phyloP scores from a whole-genome alignment of 2,888 invertebrate species.

The Acleris cristana region DNA sequence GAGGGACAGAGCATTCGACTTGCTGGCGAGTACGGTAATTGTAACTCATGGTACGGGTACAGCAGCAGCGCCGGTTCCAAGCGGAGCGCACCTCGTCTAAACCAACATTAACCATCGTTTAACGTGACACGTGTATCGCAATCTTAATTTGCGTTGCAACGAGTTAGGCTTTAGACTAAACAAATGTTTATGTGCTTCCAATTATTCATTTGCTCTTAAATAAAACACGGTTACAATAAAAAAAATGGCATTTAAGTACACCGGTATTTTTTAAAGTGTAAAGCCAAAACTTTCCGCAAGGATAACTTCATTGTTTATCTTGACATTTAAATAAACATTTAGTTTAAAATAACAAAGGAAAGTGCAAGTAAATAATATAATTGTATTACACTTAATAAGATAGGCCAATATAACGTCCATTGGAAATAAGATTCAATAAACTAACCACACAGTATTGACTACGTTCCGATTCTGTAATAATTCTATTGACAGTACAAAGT shows the following conservation, averaged over 20 bases:
- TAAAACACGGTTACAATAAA: too few relatives aligned
- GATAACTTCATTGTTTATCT: background rate
- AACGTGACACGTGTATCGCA: slow-evolving; percentile 61
- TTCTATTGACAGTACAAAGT: slow-evolving; percentile 27
- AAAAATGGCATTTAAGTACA: too few relatives aligned
- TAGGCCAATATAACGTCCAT: background rate
- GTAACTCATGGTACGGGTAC: too few relatives aligned
- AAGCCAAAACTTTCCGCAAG: too few relatives aligned
- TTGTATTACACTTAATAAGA: background rate
- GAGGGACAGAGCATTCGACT: too few relatives aligned
- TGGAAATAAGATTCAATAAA: slow-evolving; percentile 17
- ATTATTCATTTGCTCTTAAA: background rate
- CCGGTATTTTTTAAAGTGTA: too few relatives aligned
- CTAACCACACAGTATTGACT: slow-evolving; percentile 15
- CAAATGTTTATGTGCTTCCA: slow-evolving; percentile 14
- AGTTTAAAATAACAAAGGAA: background rate
- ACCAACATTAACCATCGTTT: slow-evolving; percentile 61
- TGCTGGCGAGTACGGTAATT: too few relatives aligned
- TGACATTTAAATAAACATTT: background rate
- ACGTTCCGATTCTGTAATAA: slow-evolving; percentile 18
- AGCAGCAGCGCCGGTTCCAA: slow-evolving; percentile 10
- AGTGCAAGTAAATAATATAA: background rate
- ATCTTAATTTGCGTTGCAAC: slow-evolving; percentile 51
- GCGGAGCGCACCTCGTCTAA: slow-evolving; percentile 31
- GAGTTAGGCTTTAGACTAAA: background rate